Conservation (phyloP, 2,113 vertebrate species). For the Ploceus nigricollis region DNA sequence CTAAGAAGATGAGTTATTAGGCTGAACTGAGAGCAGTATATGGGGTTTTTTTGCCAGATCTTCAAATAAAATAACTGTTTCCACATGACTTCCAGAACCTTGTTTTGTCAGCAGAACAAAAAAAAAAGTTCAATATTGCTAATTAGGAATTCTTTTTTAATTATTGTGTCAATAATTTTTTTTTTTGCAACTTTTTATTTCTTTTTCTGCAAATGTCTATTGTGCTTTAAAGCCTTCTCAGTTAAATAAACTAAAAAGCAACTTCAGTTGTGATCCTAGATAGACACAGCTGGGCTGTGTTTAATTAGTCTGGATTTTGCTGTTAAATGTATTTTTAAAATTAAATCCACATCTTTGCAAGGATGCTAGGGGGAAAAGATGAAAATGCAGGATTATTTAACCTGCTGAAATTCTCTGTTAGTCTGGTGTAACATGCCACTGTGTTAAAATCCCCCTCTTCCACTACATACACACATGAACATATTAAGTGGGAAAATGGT, state of each 20-base stretch:
- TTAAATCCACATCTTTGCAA: not conserved
- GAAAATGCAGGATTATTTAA: not conserved
- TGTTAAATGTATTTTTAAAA: not conserved
- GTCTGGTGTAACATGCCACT: not conserved
- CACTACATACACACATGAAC: not conserved
- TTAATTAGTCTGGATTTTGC: not conserved
- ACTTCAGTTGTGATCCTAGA: not conserved
- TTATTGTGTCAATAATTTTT: not conserved
- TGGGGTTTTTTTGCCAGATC: slow-evolving; percentile 13
- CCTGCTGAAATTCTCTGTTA: not conserved
- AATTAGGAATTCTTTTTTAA: not conserved
- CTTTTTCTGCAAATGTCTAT: not conserved
- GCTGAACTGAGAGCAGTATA: not conserved
- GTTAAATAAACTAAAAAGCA: not conserved
- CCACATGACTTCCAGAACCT: slow-evolving; percentile 45
- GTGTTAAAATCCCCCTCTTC: not conserved
- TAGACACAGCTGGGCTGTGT: not conserved
- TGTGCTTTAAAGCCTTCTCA: not conserved
- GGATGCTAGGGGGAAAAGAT: not conserved
- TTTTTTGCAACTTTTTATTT: not conserved
- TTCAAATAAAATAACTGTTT: slow-evolving; percentile 61
- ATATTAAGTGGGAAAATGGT: not conserved
- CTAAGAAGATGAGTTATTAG: not conserved
- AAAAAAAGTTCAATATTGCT: slow-evolving; percentile 20
- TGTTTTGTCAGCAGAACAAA: slow-evolving; percentile 48